Conservation (phyloP, 1,140 invertebrate genomes). For the Sesamia nonagrioides region DNA sequence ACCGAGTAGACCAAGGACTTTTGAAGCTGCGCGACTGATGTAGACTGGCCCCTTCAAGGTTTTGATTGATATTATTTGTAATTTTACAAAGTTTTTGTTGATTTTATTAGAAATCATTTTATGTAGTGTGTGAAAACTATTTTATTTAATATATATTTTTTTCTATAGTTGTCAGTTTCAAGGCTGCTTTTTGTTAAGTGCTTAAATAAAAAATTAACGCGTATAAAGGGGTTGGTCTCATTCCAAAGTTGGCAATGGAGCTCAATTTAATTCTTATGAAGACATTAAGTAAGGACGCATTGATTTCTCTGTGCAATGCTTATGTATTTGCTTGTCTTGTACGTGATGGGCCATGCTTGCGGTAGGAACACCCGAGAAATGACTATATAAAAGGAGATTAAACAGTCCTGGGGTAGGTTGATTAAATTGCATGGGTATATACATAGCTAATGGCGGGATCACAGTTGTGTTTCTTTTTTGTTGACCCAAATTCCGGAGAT, state of each 20-base stretch:
- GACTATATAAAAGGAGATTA: neutral
- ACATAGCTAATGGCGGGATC: too few relatives aligned
- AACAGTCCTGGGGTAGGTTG: neutral
- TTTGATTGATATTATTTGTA: conserved; percentile 7
- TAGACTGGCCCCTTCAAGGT: conserved; percentile 17
- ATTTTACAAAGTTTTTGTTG: neutral
- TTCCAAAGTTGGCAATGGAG: conserved; percentile 12
- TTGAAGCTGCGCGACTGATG: conserved; percentile 18
- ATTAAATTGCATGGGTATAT: neutral
- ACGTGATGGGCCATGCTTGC: conserved; percentile 1
- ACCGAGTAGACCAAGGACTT: conserved; percentile 24
- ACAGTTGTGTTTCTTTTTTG: neutral
- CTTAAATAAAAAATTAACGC: neutral
- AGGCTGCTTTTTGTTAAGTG: neutral
- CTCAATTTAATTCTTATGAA: conserved; percentile 42
- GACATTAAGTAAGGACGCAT: conserved; percentile 21
- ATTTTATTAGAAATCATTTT: neutral
- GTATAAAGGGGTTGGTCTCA: neutral
- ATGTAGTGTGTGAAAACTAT: neutral
- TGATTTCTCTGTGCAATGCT: neutral
- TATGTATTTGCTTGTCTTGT: conserved; percentile 6
- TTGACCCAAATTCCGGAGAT: neutral
- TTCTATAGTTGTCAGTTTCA: neutral
- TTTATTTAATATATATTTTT: neutral
- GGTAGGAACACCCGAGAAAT: neutral